These are phyloP conservation scores for Drosophila mulleri DNA, from an alignment of 2,888 invertebrate genomes.

Conservation along the genomic window DNA sequence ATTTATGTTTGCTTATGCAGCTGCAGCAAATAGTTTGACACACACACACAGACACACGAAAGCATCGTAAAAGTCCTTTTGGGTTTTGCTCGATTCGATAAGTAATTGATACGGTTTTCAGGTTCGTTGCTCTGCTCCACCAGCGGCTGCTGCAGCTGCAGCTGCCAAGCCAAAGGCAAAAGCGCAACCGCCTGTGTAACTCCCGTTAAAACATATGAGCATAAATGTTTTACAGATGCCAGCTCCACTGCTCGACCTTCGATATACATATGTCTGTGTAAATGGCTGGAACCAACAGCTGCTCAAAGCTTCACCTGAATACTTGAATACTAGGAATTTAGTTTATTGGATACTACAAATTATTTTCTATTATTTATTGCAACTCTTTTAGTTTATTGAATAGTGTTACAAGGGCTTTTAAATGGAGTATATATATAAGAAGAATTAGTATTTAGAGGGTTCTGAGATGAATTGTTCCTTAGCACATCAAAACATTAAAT, in stretches of 20 bases:
- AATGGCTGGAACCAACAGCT: neutral
- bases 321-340: neutral
- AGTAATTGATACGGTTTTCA: slow-evolving; percentile 58
- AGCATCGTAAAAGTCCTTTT: slow-evolving; percentile 50
- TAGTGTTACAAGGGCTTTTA: too few relatives aligned
- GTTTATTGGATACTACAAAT: neutral
- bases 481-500: too few relatives aligned
- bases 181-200: slow-evolving; percentile 10
- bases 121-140: slow-evolving; percentile 40
- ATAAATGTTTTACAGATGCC: slow-evolving; percentile 30
- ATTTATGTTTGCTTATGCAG: slow-evolving; percentile 67
- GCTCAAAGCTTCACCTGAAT: neutral
- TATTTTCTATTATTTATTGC: too few relatives aligned
- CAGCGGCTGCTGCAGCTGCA: slow-evolving; percentile 21
- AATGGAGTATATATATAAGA: too few relatives aligned
- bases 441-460: too few relatives aligned
- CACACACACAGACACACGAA: slow-evolving; percentile 31
- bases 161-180: slow-evolving; percentile 6
- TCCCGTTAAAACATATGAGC: slow-evolving; percentile 12
- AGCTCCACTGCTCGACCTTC: slow-evolving; percentile 1
- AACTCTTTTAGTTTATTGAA: too few relatives aligned
- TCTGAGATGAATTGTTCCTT: too few relatives aligned
- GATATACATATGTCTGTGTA: neutral
- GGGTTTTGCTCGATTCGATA: slow-evolving; percentile 45
- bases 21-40: slow-evolving; percentile 52